These are phyloP conservation scores for Mimumesa dahlbomi DNA, from an alignment of 2,888 invertebrate species.

Conservation along the genomic window DNA sequence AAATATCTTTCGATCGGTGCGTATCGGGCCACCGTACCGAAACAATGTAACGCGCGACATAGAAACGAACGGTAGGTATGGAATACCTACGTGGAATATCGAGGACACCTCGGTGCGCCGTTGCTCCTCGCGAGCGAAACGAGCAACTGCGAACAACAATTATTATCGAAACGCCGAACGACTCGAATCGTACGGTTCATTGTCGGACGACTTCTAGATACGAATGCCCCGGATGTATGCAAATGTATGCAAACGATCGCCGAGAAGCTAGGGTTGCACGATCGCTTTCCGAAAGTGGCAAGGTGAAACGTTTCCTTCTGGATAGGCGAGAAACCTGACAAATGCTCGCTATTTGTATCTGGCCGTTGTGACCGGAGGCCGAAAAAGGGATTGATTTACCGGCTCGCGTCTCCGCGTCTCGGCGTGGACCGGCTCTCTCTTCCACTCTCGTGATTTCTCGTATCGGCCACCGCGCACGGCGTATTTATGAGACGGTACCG, in stretches of 20 bases:
- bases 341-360: constrained; percentile 49
- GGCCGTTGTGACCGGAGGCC: constrained; percentile 13
- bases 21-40: background rate
- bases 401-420: constrained; percentile 37
- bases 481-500: constrained; percentile 58
- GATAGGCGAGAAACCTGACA: constrained; percentile 39
- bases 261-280: background rate
- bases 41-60: no score
- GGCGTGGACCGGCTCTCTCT: no score
- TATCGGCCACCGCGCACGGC: constrained; percentile 44
- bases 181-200: no score
- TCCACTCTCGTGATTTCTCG: constrained; percentile 58
- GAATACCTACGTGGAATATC: no score
- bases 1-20: constrained; percentile 11
- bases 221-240: no score
- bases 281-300: constrained; percentile 37
- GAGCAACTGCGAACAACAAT: no score
- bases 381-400: constrained; percentile 56
- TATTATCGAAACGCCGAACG: no score
- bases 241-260: no score
- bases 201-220: no score
- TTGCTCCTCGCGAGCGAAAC: no score
- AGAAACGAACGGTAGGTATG: no score
- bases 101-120: no score
- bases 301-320: constrained; percentile 41